A percentile compares a stretch with the other conserved stretches of the same genome.
Conservation (phyloP, 2,888 invertebrate genomes). For the Lochmaea crataegi region DNA sequence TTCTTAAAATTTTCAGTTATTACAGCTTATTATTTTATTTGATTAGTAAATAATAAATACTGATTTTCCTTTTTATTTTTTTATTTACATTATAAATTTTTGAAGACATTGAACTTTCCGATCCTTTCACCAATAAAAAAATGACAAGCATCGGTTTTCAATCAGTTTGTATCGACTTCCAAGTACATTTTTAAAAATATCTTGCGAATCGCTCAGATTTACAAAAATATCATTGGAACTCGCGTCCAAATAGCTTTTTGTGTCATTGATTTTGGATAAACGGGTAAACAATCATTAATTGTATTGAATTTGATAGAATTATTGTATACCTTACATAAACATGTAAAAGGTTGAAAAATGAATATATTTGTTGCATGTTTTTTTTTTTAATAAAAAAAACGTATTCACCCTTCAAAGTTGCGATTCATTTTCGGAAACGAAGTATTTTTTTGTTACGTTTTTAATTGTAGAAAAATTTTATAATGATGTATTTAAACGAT, state of each 20-base stretch:
- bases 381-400: background rate
- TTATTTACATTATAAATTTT: too few species aligned
- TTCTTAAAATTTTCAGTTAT: background rate
- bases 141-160: background rate
- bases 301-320: background rate
- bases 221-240: background rate
- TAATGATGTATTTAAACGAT: constrained; percentile 24
- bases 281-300: background rate
- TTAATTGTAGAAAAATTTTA: constrained; percentile 28
- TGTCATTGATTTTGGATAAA: background rate
- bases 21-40: background rate
- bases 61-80: background rate
- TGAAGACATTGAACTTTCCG: too few species aligned
- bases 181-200: background rate
- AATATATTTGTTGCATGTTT: background rate
- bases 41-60: background rate
- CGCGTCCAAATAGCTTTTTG: background rate
- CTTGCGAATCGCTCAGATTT: background rate
- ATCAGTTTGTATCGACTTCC: background rate
- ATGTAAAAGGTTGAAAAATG: background rate
- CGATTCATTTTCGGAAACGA: background rate
- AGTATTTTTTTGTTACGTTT: constrained; percentile 26
- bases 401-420: background rate
- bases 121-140: background rate
- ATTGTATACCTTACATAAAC: background rate